Evolutionary conservation across 2,797 vertebrate genomes (phyloP).

Genomic region (Dendrocincla tyrannina): DNA sequence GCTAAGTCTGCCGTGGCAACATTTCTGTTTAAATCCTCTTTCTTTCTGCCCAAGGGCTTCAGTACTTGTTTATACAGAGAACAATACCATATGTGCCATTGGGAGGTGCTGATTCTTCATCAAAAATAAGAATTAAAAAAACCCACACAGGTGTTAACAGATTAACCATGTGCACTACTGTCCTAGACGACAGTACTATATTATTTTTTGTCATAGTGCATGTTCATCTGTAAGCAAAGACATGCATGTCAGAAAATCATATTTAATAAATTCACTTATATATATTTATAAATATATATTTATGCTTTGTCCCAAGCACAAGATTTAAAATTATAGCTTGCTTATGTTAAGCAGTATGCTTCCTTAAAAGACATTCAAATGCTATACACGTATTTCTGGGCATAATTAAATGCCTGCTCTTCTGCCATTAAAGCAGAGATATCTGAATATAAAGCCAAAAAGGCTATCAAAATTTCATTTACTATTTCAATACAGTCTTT

Average conservation of each 20-base stretch:
- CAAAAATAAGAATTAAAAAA: neutral
- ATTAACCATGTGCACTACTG: neutral
- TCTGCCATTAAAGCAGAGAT: neutral
- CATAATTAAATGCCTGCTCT: neutral
- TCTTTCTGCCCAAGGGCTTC: neutral
- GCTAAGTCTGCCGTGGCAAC: neutral
- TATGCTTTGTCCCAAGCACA: neutral
- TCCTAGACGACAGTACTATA: neutral
- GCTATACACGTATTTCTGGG: neutral
- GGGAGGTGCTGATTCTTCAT: neutral
- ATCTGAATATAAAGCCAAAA: neutral
- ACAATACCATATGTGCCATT: neutral
- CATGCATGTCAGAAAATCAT: neutral
- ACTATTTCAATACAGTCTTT: neutral
- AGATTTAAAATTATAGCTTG: neutral
- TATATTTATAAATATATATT: too few relatives aligned
- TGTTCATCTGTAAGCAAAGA: neutral
- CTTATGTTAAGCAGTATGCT: neutral
- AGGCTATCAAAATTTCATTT: neutral
- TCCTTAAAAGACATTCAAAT: neutral
- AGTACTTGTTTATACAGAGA: neutral
- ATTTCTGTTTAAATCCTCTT: neutral
- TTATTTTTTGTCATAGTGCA: neutral
- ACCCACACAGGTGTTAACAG: neutral
- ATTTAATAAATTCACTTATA: neutral